phyloP scores from a whole-genome alignment of 2,113 vertebrate species.

The Telmatochromis sp. region DNA sequence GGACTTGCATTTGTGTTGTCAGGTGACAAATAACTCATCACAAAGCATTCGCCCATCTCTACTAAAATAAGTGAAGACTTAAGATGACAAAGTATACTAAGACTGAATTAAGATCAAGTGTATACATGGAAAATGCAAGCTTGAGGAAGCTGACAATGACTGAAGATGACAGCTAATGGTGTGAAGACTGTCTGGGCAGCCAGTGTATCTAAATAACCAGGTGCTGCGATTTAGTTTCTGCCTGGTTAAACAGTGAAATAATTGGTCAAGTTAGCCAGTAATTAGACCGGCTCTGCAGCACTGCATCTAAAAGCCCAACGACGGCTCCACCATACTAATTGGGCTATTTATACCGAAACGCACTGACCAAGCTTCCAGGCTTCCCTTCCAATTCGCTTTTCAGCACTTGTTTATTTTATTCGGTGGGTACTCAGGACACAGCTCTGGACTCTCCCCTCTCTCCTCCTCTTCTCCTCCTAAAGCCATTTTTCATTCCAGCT shows the following conservation, averaged over 20 bases:
- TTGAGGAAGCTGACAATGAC: slow-evolving; percentile 40
- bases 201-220: slow-evolving; percentile 55
- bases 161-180: slow-evolving; percentile 45
- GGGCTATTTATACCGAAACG: slow-evolving; percentile 59
- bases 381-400: slow-evolving; percentile 35
- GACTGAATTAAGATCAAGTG: not conserved
- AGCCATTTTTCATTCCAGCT: slow-evolving; percentile 35
- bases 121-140: not conserved
- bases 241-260: slow-evolving; percentile 64
- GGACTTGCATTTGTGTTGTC: not conserved
- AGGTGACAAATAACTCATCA: not conserved
- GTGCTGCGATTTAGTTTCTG: slow-evolving; percentile 48
- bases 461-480: not conserved
- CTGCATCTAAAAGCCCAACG: slow-evolving; percentile 26
- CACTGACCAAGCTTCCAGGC: slow-evolving; percentile 41
- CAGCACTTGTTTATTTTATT: slow-evolving; percentile 46
- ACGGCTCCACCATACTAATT: slow-evolving; percentile 49
- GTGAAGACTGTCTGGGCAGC: slow-evolving; percentile 34
- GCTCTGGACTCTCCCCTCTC: not conserved
- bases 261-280: slow-evolving; percentile 63
- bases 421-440: slow-evolving; percentile 5
- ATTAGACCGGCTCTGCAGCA: slow-evolving; percentile 52
- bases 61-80: not conserved
- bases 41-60: not conserved
- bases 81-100: not conserved